A percentile compares a stretch with the other conserved stretches of the same genome.
phyloP scores from a whole-genome alignment of 2,113 vertebrate species.

The Cyanoderma ruficeps region DNA sequence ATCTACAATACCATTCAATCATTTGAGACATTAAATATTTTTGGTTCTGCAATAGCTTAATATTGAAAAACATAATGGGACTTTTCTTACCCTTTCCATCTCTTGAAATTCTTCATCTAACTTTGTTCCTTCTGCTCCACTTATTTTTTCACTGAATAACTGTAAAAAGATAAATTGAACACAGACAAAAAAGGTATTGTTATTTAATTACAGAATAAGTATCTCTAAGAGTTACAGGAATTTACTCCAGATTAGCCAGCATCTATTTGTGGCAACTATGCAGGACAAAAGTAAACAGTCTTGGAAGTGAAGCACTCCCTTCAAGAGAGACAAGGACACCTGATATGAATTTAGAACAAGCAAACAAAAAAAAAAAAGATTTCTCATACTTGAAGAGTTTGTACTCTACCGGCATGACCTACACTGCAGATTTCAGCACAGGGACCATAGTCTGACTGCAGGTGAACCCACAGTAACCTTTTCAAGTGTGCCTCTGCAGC shows the following conservation, averaged over 20 bases:
- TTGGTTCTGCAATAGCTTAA: neutral
- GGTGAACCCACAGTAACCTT: neutral
- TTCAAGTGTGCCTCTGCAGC: neutral
- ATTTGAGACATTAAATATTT: neutral
- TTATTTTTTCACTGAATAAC: conserved; percentile 95
- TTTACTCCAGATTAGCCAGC: neutral
- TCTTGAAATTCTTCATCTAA: conserved; percentile 92
- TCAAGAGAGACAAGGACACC: neutral
- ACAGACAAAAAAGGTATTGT: neutral
- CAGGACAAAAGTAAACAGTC: neutral
- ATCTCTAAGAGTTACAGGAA: neutral
- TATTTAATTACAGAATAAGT: neutral
- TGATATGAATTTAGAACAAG: neutral
- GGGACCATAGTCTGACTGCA: neutral
- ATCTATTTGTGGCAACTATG: neutral
- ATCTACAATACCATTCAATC: neutral
- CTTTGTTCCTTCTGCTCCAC: conserved; percentile 91
- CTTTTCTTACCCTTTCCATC: conserved; percentile 90
- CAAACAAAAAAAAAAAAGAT: neutral
- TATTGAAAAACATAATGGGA: neutral
- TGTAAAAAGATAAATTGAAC: conserved; percentile 64
- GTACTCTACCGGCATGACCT: neutral
- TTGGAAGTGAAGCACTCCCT: neutral
- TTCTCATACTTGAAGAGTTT: neutral
- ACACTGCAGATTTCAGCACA: neutral